Evolutionary conservation across 1,140 invertebrate genomes (phyloP), one percentile per base, ranked within the genome.

Genomic region (Eumeta japonica): DNA sequence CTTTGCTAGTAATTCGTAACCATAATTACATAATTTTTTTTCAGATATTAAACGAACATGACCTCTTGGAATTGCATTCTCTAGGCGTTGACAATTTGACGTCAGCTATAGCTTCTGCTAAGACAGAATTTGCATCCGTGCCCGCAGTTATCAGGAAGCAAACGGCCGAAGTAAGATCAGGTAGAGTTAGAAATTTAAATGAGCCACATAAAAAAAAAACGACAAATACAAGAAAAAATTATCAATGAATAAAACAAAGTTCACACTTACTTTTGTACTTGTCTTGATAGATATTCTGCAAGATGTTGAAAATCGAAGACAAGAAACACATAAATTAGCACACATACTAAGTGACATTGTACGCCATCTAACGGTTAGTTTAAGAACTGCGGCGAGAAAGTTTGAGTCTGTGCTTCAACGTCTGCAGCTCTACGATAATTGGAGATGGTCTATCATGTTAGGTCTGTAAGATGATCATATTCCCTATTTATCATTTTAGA

Each of bases 11-110:
- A n/a, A n/a, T n/a, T n/a, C n/a, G n/a, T n/a, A n/a, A n/a, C n/a
- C n/a, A n/a, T n/a, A n/a, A n/a, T n/a, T n/a, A n/a, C n/a, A n/a
- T n/a, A n/a, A n/a, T n/a, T n/a, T n/a, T n/a, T n/a, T 53, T 59
- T 18, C 40, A 74, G 73, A 60, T 75, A 41, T 52, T 72, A 9
- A 61, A 62, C 40, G 50, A 65, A 19, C 53, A 55, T 16, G 62
- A 75, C 38, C 47, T 74, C 40, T 44, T 72, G n/a, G 52, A 75
- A 17, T 49, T 74, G 1, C 57, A 56, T 12, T 46, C 52, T 30
- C 41, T 77, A 16, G 70, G 61, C 11, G 67, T 73, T 3, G 50
- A 65, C 3, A 77, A 77, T 39, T 46, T 77, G 31, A 76, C 70
- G 1, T 43, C 51, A 19, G 64, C 70, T 1, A 64, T 73, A 48